These are phyloP conservation scores for Penaeus vannamei DNA, from an alignment of 1,140 invertebrate genomes.

Conservation along the genomic window DNA sequence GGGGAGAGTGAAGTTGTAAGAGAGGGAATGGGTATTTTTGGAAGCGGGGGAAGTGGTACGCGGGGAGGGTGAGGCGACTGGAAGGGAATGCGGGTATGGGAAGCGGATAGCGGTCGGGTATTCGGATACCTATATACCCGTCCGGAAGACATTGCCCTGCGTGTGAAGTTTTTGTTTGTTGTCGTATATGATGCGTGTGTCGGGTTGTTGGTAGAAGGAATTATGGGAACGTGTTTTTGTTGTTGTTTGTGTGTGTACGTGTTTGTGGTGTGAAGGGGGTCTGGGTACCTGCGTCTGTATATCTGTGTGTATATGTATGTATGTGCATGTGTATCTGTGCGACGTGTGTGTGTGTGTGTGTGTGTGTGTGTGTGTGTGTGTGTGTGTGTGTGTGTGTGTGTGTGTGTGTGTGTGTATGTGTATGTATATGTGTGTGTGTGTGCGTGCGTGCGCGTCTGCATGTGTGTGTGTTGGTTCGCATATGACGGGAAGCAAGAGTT, in stretches of 20 bases:
- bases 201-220: too few relatives aligned
- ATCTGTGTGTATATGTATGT: background rate
- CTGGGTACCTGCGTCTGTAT: background rate
- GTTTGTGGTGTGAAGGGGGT: background rate
- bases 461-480: background rate
- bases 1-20: background rate
- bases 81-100: too few relatives aligned
- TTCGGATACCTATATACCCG: too few relatives aligned
- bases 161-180: too few relatives aligned
- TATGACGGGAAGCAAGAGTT: background rate
- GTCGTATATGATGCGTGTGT: too few relatives aligned
- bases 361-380: background rate
- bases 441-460: constrained; percentile 2
- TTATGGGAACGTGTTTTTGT: too few relatives aligned
- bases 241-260: background rate
- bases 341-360: background rate
- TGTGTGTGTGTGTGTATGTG: background rate
- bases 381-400: background rate
- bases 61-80: background rate
- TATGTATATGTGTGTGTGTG: background rate
- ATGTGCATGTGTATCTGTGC: background rate
- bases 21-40: background rate
- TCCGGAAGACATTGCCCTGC: too few relatives aligned
- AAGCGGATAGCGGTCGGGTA: too few relatives aligned
- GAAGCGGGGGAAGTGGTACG: background rate